phyloP scores from a whole-genome alignment of 2,113 vertebrate species.

The Morone saxatilis region DNA sequence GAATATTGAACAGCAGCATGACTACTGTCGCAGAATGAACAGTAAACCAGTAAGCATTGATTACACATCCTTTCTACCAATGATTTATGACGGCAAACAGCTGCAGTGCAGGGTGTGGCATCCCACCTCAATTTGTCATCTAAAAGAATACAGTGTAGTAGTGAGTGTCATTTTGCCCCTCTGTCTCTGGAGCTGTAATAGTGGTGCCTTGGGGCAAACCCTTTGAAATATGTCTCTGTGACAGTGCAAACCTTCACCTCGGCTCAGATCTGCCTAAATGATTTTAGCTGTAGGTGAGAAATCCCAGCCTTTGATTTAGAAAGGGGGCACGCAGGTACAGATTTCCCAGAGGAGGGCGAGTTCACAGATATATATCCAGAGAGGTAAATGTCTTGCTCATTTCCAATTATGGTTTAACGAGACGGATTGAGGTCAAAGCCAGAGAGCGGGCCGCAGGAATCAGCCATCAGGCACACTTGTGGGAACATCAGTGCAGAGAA shows the following conservation, averaged over 20 bases:
- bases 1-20: constrained; percentile 56
- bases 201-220: constrained; percentile 59
- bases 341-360: constrained; percentile 72
- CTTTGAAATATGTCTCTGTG: constrained; percentile 73
- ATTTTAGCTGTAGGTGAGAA: constrained; percentile 76
- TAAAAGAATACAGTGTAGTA: constrained; percentile 39
- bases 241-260: constrained; percentile 62
- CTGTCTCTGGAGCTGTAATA: constrained; percentile 59
- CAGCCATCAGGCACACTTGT: constrained; percentile 57
- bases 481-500: constrained; percentile 48
- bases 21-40: constrained; percentile 39
- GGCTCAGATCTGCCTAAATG: constrained; percentile 71
- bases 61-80: constrained; percentile 51
- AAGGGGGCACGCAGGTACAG: constrained; percentile 63
- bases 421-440: constrained; percentile 81
- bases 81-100: constrained; percentile 57
- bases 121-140: constrained; percentile 55
- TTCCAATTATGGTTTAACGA: constrained; percentile 81
- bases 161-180: constrained; percentile 48
- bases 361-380: constrained; percentile 76
- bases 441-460: constrained; percentile 59
- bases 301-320: constrained; percentile 79
- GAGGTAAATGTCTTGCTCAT: constrained; percentile 75
- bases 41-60: constrained; percentile 53
- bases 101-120: constrained; percentile 45